Evolutionary conservation across 2,888 invertebrate species (phyloP), one percentile per base, ranked within the genome.

Genomic region (Rhabditoides inermis): DNA sequence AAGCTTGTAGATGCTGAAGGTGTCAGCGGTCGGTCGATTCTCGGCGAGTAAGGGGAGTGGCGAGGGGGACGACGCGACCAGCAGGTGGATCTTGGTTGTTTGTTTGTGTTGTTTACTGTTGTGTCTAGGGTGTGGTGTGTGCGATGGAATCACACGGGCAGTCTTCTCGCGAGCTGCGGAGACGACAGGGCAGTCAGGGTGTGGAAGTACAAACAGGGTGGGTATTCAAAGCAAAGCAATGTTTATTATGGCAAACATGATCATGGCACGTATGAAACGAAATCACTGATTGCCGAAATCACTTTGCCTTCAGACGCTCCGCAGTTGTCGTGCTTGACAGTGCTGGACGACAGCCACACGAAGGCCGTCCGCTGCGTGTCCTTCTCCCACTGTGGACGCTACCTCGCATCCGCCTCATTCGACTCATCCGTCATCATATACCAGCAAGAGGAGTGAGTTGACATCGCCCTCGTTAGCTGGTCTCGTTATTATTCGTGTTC

Each of bases 351-450:
- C 77, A 90, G 88, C 7, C 98, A 99, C 76, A 85, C 87, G 60
- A 84, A 94, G 51, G 92, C 95, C 0, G 86, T 99, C 51, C 84
- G 98, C 69, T 87, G 87, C 77, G 84, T 92, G 3, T 82, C 87
- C 0, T 99, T 92, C 90, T 94, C 95, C 0, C 90, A 89, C 0
- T 91, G 90, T 79, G 95, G 94, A 2, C 87, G 87, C 76, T 88
- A 85, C 66, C 79, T 98, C 50, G 94, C 92, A 1, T 88, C 91
- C 1, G 89, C 88, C 5, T 91, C 94, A 79, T 98, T 98, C 78
- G 98, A 98, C 82, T 89, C 88, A 0, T 91, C 92, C 0, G 87
- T 88, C 10, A 87, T 90, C 36, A 86, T 98, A 69, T 98, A 95
- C 92, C 77, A 78, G 49, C 58, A 69, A 26, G 60, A 65, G 22